These are phyloP conservation scores for Pachymerium ferrugineum DNA, from an alignment of 2,888 invertebrate species.

Conservation along the genomic window DNA sequence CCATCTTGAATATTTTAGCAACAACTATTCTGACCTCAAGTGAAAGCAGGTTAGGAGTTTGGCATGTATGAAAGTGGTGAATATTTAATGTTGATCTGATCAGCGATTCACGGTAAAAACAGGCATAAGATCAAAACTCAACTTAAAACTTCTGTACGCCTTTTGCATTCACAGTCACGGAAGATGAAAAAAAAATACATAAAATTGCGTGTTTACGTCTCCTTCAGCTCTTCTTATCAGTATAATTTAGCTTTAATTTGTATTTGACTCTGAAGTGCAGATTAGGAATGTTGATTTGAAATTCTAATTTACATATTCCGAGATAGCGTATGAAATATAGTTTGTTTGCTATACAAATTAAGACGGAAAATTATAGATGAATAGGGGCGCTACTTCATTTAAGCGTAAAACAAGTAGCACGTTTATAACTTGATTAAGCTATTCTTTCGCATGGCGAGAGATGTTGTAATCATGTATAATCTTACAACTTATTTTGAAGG, in stretches of 20 bases:
- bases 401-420: not conserved
- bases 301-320: not conserved
- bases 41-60: not conserved
- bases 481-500: not conserved
- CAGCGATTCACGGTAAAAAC: not conserved
- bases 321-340: not conserved
- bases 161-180: conserved; percentile 9
- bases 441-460: not conserved
- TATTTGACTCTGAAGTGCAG: not conserved
- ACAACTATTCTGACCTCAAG: not conserved
- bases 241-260: conserved; percentile 14
- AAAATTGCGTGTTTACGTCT: conserved; percentile 3
- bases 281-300: not conserved
- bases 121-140: not conserved
- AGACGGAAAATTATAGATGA: not conserved
- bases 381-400: not conserved
- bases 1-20: not conserved
- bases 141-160: not conserved
- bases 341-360: not conserved
- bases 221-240: not conserved
- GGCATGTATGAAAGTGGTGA: not conserved
- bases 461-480: not conserved
- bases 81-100: not conserved
- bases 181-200: not conserved
- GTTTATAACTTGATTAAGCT: not conserved